These are phyloP conservation scores for Anguilla obscura DNA, from an alignment of 2,797 vertebrate species.

Conservation along the genomic window DNA sequence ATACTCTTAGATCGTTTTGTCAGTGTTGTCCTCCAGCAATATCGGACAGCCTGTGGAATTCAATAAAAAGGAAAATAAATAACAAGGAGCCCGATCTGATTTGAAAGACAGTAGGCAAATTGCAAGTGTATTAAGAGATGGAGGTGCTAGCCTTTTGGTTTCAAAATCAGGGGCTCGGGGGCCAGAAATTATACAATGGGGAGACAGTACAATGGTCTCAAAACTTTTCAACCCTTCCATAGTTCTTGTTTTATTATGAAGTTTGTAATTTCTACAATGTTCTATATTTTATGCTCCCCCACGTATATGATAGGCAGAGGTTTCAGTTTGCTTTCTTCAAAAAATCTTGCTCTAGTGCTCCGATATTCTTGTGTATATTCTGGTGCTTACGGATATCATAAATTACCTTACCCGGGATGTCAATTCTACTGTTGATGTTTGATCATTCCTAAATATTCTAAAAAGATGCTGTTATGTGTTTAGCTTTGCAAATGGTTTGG, in stretches of 20 bases:
- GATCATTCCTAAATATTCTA: background rate
- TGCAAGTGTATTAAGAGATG: conserved; percentile 22
- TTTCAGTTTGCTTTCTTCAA: background rate
- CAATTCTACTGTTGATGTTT: background rate
- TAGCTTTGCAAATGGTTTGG: background rate
- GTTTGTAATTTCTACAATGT: background rate
- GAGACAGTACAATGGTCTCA: background rate
- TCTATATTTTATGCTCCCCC: background rate
- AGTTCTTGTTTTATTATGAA: background rate
- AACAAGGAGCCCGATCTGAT: conserved; percentile 38
- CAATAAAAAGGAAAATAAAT: conserved; percentile 41
- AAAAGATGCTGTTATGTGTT: background rate
- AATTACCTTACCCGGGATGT: background rate
- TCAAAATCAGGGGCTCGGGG: background rate
- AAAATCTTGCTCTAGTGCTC: background rate
- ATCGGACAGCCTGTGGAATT: conserved; percentile 35
- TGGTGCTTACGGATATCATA: background rate
- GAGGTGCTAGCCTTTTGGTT: conserved; percentile 25
- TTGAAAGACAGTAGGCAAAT: conserved; percentile 25
- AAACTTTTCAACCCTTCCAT: background rate
- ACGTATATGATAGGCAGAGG: background rate
- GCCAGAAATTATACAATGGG: background rate
- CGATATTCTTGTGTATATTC: background rate
- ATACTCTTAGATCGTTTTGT: conserved; percentile 21
- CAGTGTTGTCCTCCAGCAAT: conserved; percentile 24